phyloP scores from a whole-genome alignment of 2,888 invertebrate genomes.

The Anorthoa munda region DNA sequence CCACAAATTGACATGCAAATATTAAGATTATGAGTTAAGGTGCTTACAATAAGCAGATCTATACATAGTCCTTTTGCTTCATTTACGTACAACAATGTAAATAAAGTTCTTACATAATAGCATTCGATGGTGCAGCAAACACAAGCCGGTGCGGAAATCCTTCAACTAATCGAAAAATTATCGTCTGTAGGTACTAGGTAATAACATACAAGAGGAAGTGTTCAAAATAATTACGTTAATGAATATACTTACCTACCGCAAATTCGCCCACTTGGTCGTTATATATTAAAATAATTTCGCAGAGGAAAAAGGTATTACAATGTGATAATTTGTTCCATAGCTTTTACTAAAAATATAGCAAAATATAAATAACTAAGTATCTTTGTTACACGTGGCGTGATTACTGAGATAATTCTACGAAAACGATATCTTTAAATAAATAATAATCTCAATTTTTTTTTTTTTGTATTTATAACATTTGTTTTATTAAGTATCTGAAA shows the following conservation, averaged over 20 bases:
- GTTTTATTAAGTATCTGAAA: not conserved
- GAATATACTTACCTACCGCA: not conserved
- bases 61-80: too few species aligned
- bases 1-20: too few species aligned
- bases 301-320: not conserved
- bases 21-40: too few species aligned
- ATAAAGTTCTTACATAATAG: conserved; percentile 11
- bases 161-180: not conserved
- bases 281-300: not conserved
- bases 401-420: conserved; percentile 4
- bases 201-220: conserved; percentile 12
- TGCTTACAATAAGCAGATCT: too few species aligned
- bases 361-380: not conserved
- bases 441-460: too few species aligned
- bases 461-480: too few species aligned
- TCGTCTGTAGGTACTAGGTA: not conserved
- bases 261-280: not conserved
- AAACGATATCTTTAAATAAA: conserved; percentile 8
- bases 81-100: too few species aligned
- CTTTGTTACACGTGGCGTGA: not conserved
- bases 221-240: not conserved
- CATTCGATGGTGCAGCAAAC: conserved; percentile 1
- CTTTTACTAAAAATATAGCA: not conserved
- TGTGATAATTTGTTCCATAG: not conserved
- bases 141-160: conserved; percentile 4